phyloP scores from a whole-genome alignment of 2,113 vertebrate species.

The Desmodus rotundus region DNA sequence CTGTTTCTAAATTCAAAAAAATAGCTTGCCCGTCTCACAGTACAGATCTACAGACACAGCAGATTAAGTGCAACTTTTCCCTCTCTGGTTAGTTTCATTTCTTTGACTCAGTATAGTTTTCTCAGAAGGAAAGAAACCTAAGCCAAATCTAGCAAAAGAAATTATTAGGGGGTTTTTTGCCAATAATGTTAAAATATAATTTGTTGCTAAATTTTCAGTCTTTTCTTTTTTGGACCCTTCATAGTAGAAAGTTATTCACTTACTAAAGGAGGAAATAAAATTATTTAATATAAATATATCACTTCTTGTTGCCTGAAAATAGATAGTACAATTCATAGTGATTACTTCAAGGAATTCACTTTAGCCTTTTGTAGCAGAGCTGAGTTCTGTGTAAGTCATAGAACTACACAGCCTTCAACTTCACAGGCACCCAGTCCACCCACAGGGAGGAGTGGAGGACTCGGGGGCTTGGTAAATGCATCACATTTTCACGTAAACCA shows the following conservation, averaged over 20 bases:
- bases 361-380: neutral
- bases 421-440: neutral
- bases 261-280: neutral
- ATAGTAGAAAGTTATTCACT: neutral
- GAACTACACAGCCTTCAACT: neutral
- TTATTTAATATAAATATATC: neutral
- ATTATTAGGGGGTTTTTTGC: neutral
- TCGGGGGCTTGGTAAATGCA: neutral
- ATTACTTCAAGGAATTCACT: neutral
- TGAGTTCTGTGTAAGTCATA: neutral
- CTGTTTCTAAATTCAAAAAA: neutral
- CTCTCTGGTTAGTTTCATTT: neutral
- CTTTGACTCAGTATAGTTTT: neutral
- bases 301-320: neutral
- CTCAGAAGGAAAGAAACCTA: neutral
- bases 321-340: neutral
- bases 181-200: neutral
- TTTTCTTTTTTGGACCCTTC: neutral
- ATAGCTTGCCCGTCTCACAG: neutral
- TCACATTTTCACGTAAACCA: no score
- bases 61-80: neutral
- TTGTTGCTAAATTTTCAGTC: neutral
- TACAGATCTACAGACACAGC: neutral
- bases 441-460: neutral
- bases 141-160: neutral